Conservation (phyloP, 2,113 vertebrate genomes). For the human region GRCh38 chr14:41444001-41444500, state of each 20-base stretch:
- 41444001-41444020: neutral
- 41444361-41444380: neutral
- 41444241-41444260: neutral
- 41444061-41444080: neutral
- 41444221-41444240: neutral
- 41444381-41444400: neutral
- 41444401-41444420: neutral
- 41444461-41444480: neutral
- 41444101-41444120: neutral
- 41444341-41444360: neutral
- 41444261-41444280: neutral
- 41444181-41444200: neutral
- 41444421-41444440: neutral
- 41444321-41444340: neutral
- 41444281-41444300: neutral
- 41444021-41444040: neutral
- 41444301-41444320: neutral
- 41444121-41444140: neutral
- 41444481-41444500: neutral
- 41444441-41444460: neutral
- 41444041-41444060: neutral
- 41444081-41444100: neutral
- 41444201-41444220: neutral
- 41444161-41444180: neutral
- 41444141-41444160: neutral